Evolutionary conservation across 1,140 invertebrate genomes (phyloP), one percentile per base, ranked within the genome.

Genomic region (Drosophila kohkoa): DNA sequence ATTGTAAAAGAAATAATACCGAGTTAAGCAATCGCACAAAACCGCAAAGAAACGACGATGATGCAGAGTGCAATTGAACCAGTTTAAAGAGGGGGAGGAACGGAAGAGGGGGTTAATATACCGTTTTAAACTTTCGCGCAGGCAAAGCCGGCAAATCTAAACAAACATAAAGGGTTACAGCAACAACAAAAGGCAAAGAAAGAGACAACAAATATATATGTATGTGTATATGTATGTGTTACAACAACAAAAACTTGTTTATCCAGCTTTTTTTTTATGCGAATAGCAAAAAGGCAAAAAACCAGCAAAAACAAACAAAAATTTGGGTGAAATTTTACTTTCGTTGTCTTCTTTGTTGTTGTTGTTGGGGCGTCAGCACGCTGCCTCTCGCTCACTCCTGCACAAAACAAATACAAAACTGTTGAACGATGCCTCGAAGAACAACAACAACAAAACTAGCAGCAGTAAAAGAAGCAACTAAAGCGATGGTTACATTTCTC

Each of bases 261-360:
- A 73, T 62, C 77, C 69, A 81, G 80, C 72, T 80, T 77, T 72
- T 77, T 8, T 77, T 10, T 66, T 7, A 52, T 77, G 52, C 35
- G 35, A 38, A 38, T 10, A 57, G 52, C 41, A 43, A 58, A n/a
- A 72, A 51, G 64, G 60, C 52, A 52, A 58, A 51, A 57, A 74
- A 62, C 57, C 51, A 64, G 58, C 67, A 75, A 75, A 70, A 75
- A 70, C 66, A 87, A 82, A 81, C 75, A 87, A 80, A 87, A 80
- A 78, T 83, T 87, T 80, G 77, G 85, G 83, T 81, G 85, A 88
- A 88, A 88, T 88, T 88, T 82, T 89, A 89, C 83, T 89, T 88
- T 88, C 80, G 59, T 79, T 78, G 52, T 60, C 71, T 58, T 54
- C 77, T 73, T 74, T 80, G 85, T 79, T 78, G 52, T 60, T 64